phyloP scores from a whole-genome alignment of 2,888 invertebrate species.

The Perithous albicinctus region DNA sequence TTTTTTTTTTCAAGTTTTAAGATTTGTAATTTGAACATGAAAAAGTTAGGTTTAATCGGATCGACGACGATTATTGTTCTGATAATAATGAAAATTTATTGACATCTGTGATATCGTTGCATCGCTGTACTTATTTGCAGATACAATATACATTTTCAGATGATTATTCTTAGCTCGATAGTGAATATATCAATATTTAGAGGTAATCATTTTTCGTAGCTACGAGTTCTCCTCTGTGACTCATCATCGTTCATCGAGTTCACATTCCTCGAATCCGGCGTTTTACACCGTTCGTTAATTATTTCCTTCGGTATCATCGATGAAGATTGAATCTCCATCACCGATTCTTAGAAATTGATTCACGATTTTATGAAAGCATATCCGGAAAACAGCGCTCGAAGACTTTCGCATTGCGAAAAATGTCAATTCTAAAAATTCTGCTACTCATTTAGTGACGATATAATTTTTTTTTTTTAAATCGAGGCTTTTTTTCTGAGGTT shows the following conservation, averaged over 20 bases:
- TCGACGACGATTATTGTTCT: too few species aligned
- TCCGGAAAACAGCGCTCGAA: neutral
- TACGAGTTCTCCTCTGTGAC: neutral
- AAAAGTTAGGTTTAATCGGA: too few species aligned
- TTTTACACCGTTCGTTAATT: neutral
- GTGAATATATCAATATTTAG: neutral
- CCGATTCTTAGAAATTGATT: conserved; percentile 2
- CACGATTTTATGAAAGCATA: neutral
- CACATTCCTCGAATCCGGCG: conserved; percentile 13
- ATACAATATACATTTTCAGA: neutral
- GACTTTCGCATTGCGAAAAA: neutral
- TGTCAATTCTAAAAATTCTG: neutral
- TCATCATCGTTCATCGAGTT: neutral
- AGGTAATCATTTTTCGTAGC: neutral
- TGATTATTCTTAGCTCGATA: neutral
- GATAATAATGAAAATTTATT: too few species aligned
- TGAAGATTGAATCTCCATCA: neutral
- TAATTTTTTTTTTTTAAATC: too few species aligned
- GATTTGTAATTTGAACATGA: too few species aligned
- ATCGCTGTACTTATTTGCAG: neutral
- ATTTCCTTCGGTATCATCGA: conserved; percentile 4
- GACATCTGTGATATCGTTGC: neutral
- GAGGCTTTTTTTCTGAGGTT: too few species aligned
- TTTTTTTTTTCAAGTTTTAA: too few species aligned
- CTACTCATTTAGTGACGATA: too few species aligned